A percentile compares a stretch with the other conserved stretches of the same genome.
These are phyloP conservation scores for Tiliacea aurago DNA, from an alignment of 2,888 invertebrate species.

Conservation along the genomic window DNA sequence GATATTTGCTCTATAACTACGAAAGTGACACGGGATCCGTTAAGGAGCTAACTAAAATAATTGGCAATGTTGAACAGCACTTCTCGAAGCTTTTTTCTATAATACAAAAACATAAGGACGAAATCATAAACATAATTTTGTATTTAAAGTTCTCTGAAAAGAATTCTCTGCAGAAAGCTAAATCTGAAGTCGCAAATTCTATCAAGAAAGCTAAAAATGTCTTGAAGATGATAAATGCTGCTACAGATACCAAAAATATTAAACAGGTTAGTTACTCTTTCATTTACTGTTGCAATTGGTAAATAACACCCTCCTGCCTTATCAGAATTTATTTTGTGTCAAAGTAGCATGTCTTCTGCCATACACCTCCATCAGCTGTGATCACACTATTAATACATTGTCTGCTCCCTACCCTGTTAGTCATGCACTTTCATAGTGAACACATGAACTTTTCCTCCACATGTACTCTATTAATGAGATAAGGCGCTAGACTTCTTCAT, in stretches of 20 bases:
- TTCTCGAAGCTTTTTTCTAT: conserved; percentile 88
- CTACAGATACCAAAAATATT: conserved; percentile 71
- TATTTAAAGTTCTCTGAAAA: conserved; percentile 77
- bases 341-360: not conserved
- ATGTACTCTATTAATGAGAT: no score
- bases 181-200: conserved; percentile 73
- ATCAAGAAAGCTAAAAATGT: conserved; percentile 77
- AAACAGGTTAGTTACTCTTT: conserved; percentile 73
- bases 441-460: no score
- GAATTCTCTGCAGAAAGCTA: conserved; percentile 77
- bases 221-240: conserved; percentile 67
- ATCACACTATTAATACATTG: not conserved
- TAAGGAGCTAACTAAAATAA: conserved; percentile 73
- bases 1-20: conserved; percentile 80
- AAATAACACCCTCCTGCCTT: not conserved
- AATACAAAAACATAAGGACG: conserved; percentile 89
- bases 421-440: no score
- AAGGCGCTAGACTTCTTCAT: no score
- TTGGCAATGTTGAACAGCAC: conserved; percentile 85
- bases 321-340: not conserved
- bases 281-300: not conserved
- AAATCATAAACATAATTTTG: conserved; percentile 79
- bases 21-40: conserved; percentile 76
- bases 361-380: not conserved
- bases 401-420: no score